These are phyloP conservation scores for Catamblyrhynchus diadema DNA, from an alignment of 2,797 vertebrate species.

Conservation along the genomic window DNA sequence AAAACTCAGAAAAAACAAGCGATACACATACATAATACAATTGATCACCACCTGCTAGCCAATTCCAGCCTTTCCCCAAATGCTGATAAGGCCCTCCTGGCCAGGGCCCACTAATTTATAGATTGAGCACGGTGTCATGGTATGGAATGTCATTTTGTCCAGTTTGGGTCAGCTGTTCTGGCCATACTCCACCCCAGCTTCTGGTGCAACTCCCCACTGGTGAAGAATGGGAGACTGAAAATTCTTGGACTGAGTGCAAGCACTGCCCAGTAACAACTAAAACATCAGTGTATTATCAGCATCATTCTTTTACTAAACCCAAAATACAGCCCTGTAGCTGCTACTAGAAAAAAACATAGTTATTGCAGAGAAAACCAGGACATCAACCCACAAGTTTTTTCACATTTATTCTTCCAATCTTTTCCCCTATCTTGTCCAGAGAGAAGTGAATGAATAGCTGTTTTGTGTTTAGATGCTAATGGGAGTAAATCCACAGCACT, in stretches of 20 bases:
- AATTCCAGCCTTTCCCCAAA: not conserved
- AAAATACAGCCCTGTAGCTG: not conserved
- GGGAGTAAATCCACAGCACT: not conserved
- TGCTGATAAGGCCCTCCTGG: not conserved
- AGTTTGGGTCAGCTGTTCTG: not conserved
- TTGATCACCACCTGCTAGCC: not conserved
- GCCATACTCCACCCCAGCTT: too few relatives aligned
- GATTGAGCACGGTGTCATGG: fast-evolving
- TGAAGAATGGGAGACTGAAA: not conserved
- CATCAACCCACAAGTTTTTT: not conserved
- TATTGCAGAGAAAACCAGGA: not conserved
- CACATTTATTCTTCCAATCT: not conserved
- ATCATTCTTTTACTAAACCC: not conserved
- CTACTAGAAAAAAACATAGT: not conserved
- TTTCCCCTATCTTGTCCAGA: not conserved
- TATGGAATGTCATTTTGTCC: not conserved
- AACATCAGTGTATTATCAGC: not conserved
- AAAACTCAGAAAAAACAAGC: not conserved
- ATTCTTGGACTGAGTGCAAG: not conserved
- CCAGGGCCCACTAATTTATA: not conserved
- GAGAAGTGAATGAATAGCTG: not conserved
- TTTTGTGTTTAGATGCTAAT: not conserved
- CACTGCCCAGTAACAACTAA: not conserved
- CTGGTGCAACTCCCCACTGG: not conserved
- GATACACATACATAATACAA: not conserved